Conservation (phyloP, 2,797 vertebrate species). For the Fistularia commersonii region DNA sequence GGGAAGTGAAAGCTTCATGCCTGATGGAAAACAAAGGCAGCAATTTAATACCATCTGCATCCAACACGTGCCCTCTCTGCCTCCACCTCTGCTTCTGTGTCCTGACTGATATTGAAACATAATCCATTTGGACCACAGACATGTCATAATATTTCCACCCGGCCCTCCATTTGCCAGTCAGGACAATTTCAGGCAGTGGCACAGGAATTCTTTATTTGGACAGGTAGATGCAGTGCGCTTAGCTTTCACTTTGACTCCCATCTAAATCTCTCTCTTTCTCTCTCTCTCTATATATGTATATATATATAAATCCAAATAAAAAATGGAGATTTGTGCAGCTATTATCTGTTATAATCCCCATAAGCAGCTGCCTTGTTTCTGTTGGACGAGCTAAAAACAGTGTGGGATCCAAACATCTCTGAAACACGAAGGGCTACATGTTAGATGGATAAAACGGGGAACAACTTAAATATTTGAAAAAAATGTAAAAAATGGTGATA, state of each 20-base stretch:
- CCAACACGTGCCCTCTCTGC: constrained; percentile 58
- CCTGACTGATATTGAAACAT: constrained; percentile 80
- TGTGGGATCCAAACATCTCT: no score
- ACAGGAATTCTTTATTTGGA: constrained; percentile 61
- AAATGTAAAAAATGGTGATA: no score
- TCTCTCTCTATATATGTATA: no score
- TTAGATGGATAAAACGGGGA: no score
- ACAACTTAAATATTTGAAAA: no score
- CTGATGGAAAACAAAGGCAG: constrained; percentile 81
- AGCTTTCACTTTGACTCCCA: constrained; percentile 29
- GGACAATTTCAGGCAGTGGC: constrained; percentile 64
- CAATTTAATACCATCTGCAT: constrained; percentile 83
- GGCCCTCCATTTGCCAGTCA: constrained; percentile 38
- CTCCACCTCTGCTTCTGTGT: constrained; percentile 57
- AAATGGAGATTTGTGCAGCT: no score
- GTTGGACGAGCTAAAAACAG: no score
- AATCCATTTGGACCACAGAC: constrained; percentile 80
- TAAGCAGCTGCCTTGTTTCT: no score
- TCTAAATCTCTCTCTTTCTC: neutral
- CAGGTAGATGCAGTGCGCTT: constrained; percentile 26
- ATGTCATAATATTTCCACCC: constrained; percentile 72
- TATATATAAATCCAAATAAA: no score
- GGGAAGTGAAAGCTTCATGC: constrained; percentile 72
- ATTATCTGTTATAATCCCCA: no score
- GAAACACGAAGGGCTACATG: no score